Conservation (phyloP, 2,797 vertebrate genomes). For the Gila robusta region DNA sequence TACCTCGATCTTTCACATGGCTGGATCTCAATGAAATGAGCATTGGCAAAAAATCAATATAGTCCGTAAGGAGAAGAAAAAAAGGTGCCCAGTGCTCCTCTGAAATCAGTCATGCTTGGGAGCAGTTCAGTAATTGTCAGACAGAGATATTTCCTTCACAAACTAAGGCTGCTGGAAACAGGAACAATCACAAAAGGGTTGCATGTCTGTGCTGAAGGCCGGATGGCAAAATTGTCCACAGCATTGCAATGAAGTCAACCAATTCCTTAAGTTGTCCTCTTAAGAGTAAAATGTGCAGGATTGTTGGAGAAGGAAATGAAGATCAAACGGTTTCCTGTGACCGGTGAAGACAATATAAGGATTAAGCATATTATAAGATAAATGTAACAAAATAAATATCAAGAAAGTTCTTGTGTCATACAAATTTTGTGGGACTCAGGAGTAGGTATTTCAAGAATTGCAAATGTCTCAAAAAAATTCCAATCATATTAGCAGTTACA, state of each 20-base stretch:
- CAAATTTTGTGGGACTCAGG: too few relatives aligned
- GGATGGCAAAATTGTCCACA: conserved; percentile 66
- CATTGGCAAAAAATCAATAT: conserved; percentile 77
- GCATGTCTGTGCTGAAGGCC: conserved; percentile 52
- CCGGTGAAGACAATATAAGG: conserved; percentile 35
- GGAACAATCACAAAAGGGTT: conserved; percentile 49
- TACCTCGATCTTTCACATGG: conserved; percentile 73
- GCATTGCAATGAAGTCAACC: conserved; percentile 65
- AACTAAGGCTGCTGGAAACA: conserved; percentile 41
- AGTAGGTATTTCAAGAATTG: background rate
- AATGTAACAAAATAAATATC: background rate
- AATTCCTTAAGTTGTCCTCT: conserved; percentile 69
- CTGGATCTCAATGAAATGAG: conserved; percentile 81
- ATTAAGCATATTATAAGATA: conserved; percentile 46
- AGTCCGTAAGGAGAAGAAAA: conserved; percentile 51
- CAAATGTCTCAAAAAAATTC: conserved; percentile 11
- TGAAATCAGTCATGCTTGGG: conserved; percentile 76
- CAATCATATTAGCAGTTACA: conserved; percentile 16
- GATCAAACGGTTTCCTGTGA: conserved; percentile 69
- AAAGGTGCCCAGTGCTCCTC: conserved; percentile 64
- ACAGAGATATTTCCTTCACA: conserved; percentile 60
- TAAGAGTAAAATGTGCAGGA: conserved; percentile 64
- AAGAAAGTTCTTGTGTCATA: conserved; percentile 25
- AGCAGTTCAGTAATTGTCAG: conserved; percentile 61
- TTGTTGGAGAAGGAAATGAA: conserved; percentile 52